Percentiles rank a stretch among this genome's conserved stretches.
These are phyloP conservation scores for Pontoporia blainvillei DNA, from an alignment of 2,113 vertebrate genomes.

Conservation along the genomic window DNA sequence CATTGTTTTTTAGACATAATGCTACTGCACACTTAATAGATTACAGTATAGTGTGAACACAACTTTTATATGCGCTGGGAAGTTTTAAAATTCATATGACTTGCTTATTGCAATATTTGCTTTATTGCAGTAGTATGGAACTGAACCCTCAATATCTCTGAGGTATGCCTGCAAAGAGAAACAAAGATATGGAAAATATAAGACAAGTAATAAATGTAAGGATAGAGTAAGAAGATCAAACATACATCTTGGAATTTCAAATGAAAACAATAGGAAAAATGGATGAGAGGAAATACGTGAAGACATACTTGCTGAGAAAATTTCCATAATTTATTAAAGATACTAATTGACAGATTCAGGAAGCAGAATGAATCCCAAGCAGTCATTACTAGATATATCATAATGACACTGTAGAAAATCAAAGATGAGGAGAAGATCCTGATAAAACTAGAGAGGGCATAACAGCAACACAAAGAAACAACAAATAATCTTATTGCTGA, in stretches of 20 bases:
- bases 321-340: neutral
- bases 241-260: neutral
- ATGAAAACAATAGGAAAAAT: neutral
- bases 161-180: neutral
- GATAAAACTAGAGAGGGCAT: neutral
- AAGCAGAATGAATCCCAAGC: neutral
- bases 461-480: neutral
- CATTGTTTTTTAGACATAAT: neutral
- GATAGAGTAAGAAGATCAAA: neutral
- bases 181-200: neutral
- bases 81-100: neutral
- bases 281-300: neutral
- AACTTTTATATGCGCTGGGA: neutral
- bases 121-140: neutral
- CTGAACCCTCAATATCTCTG: neutral
- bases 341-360: neutral
- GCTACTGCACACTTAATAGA: neutral
- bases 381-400: neutral
- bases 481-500: neutral
- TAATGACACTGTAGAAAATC: neutral
- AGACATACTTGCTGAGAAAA: neutral
- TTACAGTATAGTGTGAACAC: neutral
- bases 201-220: neutral
- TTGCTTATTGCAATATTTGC: neutral
- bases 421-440: neutral